These are phyloP conservation scores for Seriola rivoliana DNA, from an alignment of 2,113 vertebrate genomes.

Conservation along the genomic window DNA sequence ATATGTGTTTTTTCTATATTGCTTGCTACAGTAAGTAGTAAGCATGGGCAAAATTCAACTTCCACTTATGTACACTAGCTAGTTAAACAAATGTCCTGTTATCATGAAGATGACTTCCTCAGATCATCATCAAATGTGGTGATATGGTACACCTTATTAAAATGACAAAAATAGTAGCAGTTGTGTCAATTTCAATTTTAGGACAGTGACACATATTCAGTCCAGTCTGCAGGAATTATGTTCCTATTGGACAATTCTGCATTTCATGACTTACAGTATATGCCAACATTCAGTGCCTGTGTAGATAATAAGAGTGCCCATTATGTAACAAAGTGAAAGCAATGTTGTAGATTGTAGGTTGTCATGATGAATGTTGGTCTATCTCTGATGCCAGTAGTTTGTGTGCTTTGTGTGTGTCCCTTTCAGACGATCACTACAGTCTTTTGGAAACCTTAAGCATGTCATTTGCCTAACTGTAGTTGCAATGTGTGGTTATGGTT, in stretches of 20 bases:
- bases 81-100: background rate
- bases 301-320: background rate
- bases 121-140: constrained; percentile 25
- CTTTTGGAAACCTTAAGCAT: background rate
- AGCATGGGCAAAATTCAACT: background rate
- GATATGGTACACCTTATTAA: background rate
- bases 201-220: background rate
- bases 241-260: constrained; percentile 15
- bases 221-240: background rate
- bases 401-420: background rate
- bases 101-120: background rate
- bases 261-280: background rate
- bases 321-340: background rate
- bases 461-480: background rate
- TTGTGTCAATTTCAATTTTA: background rate
- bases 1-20: constrained; percentile 13
- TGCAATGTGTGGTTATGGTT: background rate
- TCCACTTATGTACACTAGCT: background rate
- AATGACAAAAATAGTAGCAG: constrained; percentile 11
- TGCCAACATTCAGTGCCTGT: background rate
- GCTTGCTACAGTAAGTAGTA: background rate
- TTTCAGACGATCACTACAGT: background rate
- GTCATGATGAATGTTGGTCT: background rate
- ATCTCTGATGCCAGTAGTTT: constrained; percentile 6
- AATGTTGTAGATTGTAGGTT: background rate